These are phyloP conservation scores for Anastatus disparis DNA, from an alignment of 1,140 invertebrate species.

Conservation along the genomic window DNA sequence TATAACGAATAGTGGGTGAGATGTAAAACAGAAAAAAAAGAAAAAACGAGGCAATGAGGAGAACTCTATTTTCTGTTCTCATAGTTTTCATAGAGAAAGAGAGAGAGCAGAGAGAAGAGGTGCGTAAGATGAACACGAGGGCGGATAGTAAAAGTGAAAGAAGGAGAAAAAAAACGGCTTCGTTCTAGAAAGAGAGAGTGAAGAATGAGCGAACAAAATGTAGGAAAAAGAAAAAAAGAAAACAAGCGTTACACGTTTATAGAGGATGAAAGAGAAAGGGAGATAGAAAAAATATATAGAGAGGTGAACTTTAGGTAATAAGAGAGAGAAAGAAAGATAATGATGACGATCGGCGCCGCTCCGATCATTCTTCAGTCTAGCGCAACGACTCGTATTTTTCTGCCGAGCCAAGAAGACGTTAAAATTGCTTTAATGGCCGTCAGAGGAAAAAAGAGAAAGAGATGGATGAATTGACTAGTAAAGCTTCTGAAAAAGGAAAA, in stretches of 20 bases:
- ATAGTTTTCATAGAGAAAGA: neutral
- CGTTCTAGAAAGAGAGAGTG: constrained; percentile 17
- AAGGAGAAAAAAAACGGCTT: too few relatives aligned
- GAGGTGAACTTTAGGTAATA: neutral
- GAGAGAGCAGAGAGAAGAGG: neutral
- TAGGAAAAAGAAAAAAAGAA: constrained; percentile 9
- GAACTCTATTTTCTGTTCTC: constrained; percentile 14
- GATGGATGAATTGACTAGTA: neutral
- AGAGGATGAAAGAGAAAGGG: neutral
- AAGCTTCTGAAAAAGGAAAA: neutral
- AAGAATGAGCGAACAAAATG: neutral
- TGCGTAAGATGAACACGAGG: constrained; percentile 1
- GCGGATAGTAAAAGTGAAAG: constrained; percentile 29
- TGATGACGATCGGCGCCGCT: constrained; percentile 60
- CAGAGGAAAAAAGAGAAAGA: constrained; percentile 27
- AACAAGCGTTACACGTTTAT: neutral
- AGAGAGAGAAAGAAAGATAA: constrained; percentile 40
- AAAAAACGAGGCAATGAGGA: neutral
- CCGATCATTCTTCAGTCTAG: constrained; percentile 65
- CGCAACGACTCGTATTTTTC: constrained; percentile 63
- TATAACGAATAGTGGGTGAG: neutral
- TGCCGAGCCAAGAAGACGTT: constrained; percentile 56
- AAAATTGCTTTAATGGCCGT: constrained; percentile 63
- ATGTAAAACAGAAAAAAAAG: too few relatives aligned
- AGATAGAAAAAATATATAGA: neutral